These are phyloP conservation scores for Agriopis marginaria DNA, from an alignment of 2,888 invertebrate genomes.

Conservation along the genomic window DNA sequence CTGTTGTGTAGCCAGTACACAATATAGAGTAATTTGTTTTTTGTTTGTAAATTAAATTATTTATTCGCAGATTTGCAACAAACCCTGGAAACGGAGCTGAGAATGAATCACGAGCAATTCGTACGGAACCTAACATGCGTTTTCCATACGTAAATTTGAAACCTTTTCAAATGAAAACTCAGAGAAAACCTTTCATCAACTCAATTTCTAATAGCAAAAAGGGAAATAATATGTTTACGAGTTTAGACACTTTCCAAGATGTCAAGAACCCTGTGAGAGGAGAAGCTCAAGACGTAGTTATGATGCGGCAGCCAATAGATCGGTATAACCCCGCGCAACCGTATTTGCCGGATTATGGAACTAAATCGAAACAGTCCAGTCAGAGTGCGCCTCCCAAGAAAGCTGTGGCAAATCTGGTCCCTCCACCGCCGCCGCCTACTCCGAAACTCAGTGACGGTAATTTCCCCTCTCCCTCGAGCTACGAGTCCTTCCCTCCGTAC, in stretches of 20 bases:
- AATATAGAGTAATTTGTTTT: no score
- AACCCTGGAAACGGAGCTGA: constrained; percentile 75
- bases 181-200: constrained; percentile 58
- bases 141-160: constrained; percentile 80
- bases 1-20: not conserved
- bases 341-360: constrained; percentile 73
- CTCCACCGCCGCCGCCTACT: constrained; percentile 71
- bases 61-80: constrained; percentile 71
- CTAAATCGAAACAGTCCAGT: constrained; percentile 68
- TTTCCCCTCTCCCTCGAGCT: constrained; percentile 70
- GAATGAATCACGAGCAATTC: constrained; percentile 80
- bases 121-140: constrained; percentile 73
- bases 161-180: constrained; percentile 76
- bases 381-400: constrained; percentile 54
- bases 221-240: constrained; percentile 68
- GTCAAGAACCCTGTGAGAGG: constrained; percentile 75
- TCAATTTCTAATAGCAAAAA: constrained; percentile 63
- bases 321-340: constrained; percentile 84
- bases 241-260: constrained; percentile 71
- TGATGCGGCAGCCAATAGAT: constrained; percentile 67
- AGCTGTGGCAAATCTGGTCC: constrained; percentile 68
- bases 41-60: constrained; percentile 12
- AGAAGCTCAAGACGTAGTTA: constrained; percentile 72
- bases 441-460: constrained; percentile 64
- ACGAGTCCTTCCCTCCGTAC: constrained; percentile 80